Percentiles rank a stretch among this genome's conserved stretches.
These are phyloP conservation scores for Sebastes alutus DNA, from an alignment of 2,797 vertebrate species.

Conservation along the genomic window DNA sequence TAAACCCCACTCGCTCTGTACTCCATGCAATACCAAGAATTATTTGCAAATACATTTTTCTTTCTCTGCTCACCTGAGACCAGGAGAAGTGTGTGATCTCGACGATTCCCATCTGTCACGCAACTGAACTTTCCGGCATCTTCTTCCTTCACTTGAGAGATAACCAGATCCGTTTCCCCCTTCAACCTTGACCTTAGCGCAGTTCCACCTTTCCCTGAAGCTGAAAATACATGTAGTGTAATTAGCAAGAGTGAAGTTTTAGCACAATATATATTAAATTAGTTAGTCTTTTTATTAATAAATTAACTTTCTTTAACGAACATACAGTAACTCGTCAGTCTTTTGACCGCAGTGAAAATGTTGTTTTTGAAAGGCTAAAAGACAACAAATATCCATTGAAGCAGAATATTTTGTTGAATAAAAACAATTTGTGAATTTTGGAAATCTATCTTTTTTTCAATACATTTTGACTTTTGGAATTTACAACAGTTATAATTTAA, in stretches of 20 bases:
- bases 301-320: too few species aligned
- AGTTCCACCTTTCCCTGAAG: accelerated
- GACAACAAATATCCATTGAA: too few species aligned
- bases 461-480: too few species aligned
- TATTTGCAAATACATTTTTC: background rate
- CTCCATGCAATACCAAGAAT: background rate
- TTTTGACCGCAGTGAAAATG: too few species aligned
- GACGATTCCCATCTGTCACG: accelerated
- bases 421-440: too few species aligned
- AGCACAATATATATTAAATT: too few species aligned
- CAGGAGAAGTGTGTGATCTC: constrained; percentile 7
- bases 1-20: background rate
- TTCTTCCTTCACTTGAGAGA: accelerated
- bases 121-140: constrained; percentile 57
- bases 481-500: too few species aligned
- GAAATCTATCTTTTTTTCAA: too few species aligned
- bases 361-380: too few species aligned
- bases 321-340: too few species aligned
- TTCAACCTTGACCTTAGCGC: accelerated
- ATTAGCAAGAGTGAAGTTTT: background rate
- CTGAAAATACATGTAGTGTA: background rate
- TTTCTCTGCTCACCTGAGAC: constrained; percentile 50
- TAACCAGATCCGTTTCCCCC: accelerated
- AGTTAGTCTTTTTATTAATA: too few species aligned
- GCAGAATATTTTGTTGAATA: accelerated